Evolutionary conservation across 2,113 vertebrate species (phyloP).

Genomic region (Ammospiza nelsoni): DNA sequence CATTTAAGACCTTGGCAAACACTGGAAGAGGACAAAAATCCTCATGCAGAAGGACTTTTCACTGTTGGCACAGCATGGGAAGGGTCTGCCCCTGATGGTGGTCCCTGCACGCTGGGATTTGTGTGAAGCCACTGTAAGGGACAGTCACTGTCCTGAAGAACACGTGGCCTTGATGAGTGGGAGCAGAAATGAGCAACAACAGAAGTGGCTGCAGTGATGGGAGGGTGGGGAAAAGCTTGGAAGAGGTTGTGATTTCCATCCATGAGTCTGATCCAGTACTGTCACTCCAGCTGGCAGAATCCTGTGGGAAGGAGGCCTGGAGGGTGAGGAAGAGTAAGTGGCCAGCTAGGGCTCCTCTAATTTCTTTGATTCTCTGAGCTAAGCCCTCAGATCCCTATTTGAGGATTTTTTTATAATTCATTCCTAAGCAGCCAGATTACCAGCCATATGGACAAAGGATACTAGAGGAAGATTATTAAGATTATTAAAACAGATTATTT

Average conservation of each 20-base stretch:
- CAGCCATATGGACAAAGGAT: constrained; percentile 58
- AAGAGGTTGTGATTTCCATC: neutral
- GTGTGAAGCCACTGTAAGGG: neutral
- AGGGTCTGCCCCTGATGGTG: neutral
- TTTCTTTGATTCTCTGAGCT: constrained; percentile 47
- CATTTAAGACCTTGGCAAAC: neutral
- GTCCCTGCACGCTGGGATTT: neutral
- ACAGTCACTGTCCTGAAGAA: neutral
- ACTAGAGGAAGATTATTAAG: constrained; percentile 45
- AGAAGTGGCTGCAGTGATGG: neutral
- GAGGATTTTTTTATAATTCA: constrained; percentile 62
- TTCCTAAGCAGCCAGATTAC: constrained; percentile 59
- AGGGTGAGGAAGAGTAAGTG: neutral
- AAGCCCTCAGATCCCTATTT: constrained; percentile 63
- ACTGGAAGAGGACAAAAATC: neutral
- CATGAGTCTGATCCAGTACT: neutral
- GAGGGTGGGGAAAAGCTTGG: neutral
- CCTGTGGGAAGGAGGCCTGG: neutral
- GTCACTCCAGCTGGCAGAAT: neutral
- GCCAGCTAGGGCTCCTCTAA: constrained; percentile 27
- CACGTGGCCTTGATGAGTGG: neutral
- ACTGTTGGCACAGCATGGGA: neutral
- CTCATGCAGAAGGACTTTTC: neutral
- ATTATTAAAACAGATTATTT: constrained; percentile 62
- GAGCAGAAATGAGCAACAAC: neutral